Conservation (phyloP, 2,797 vertebrate genomes). For the Micropoecilia bifurca region DNA sequence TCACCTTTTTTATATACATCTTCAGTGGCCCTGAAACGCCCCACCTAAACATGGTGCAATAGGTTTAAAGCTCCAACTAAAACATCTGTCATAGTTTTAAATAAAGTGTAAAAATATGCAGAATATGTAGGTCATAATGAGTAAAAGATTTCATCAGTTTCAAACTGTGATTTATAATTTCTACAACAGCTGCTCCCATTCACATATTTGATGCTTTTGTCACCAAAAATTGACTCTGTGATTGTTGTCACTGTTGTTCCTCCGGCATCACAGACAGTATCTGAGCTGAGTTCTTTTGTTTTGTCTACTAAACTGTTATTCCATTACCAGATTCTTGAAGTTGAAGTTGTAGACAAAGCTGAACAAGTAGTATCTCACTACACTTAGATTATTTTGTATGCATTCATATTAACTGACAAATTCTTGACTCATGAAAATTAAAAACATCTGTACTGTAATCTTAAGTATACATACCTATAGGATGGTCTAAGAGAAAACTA, state of each 20-base stretch:
- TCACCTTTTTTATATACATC: too few relatives aligned
- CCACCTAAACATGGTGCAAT: not conserved
- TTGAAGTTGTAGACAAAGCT: not conserved
- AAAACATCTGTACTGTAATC: not conserved
- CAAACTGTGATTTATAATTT: not conserved
- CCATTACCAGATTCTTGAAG: not conserved
- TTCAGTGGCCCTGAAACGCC: too few relatives aligned
- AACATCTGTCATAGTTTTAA: not conserved
- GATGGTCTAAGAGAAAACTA: not conserved
- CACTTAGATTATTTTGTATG: not conserved
- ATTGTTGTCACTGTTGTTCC: not conserved
- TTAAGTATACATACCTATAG: not conserved
- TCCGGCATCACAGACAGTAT: not conserved
- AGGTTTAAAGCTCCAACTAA: not conserved
- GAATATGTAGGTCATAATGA: not conserved
- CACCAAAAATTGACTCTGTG: not conserved
- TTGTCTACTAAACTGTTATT: not conserved
- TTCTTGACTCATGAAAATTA: not conserved
- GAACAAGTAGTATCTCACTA: not conserved
- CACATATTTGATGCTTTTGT: not conserved
- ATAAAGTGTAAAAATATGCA: not conserved
- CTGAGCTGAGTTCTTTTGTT: not conserved
- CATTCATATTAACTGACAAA: not conserved
- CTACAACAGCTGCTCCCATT: not conserved
- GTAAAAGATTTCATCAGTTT: not conserved